phyloP scores from a whole-genome alignment of 2,797 vertebrate genomes.

The Acrossocheilus wenchowensis region DNA sequence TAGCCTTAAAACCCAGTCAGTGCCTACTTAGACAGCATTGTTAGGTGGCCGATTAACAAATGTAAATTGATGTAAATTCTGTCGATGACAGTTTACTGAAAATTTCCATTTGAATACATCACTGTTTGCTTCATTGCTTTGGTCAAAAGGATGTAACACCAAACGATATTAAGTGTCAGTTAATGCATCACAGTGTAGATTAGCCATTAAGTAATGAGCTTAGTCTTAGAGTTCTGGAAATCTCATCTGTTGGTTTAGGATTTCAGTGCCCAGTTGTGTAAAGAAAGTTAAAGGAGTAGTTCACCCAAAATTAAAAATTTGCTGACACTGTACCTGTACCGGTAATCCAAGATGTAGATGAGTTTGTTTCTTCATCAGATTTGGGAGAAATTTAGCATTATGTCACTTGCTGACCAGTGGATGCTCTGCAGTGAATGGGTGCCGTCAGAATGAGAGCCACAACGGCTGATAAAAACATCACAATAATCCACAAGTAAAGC shows the following conservation, averaged over 20 bases:
- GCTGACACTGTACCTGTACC: neutral
- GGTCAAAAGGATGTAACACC: neutral
- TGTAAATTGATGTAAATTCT: neutral
- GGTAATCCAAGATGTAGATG: too few species aligned
- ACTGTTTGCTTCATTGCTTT: neutral
- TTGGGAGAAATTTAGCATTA: too few species aligned
- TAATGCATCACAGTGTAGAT: neutral
- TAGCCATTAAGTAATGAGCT: neutral
- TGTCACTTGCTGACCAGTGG: too few species aligned
- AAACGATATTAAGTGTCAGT: neutral
- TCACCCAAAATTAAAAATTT: neutral
- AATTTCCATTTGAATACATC: neutral
- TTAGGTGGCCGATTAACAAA: neutral
- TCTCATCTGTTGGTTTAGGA: constrained; percentile 15
- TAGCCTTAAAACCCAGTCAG: neutral
- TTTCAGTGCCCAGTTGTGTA: neutral
- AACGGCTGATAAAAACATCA: neutral
- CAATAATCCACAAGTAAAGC: neutral
- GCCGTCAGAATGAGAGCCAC: neutral
- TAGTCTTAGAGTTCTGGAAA: constrained; percentile 8
- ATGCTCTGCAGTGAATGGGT: neutral
- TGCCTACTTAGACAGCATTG: neutral
- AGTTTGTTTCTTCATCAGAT: too few species aligned
- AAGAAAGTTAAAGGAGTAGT: neutral
- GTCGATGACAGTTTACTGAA: too few species aligned